A percentile compares a stretch with the other conserved stretches of the same genome.
Evolutionary conservation across 1,140 invertebrate species (phyloP).

Genomic region (Aphaenogaster rudis): DNA sequence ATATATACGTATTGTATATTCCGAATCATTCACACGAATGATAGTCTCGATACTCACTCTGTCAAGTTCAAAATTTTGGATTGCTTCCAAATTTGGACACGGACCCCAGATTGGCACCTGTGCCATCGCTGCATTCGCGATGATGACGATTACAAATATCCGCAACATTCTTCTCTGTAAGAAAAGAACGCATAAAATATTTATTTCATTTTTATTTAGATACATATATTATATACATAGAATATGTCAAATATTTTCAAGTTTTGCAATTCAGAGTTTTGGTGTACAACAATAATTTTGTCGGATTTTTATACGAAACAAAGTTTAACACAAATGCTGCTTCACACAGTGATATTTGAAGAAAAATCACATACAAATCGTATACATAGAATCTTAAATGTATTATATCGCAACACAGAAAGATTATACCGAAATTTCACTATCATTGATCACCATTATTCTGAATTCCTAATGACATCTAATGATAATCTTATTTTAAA

Average conservation of each 20-base stretch:
- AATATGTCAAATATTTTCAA: background rate
- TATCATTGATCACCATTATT: background rate
- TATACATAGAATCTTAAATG: background rate
- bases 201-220: background rate
- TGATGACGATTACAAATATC: conserved; percentile 53
- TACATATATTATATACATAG: background rate
- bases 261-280: background rate
- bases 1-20: background rate
- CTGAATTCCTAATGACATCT: background rate
- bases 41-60: conserved; percentile 84
- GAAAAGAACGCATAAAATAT: background rate
- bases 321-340: background rate
- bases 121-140: conserved; percentile 69
- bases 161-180: conserved; percentile 44
- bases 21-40: background rate
- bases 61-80: conserved; percentile 88
- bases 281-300: background rate
- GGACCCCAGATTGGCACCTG: conserved; percentile 90
- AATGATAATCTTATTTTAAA: background rate
- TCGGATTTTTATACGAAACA: background rate
- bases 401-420: background rate
- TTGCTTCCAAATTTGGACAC: conserved; percentile 89
- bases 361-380: background rate
- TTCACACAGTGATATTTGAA: background rate
- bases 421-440: background rate